phyloP scores from a whole-genome alignment of 2,113 vertebrate species.

The Uropsilus gracilis region DNA sequence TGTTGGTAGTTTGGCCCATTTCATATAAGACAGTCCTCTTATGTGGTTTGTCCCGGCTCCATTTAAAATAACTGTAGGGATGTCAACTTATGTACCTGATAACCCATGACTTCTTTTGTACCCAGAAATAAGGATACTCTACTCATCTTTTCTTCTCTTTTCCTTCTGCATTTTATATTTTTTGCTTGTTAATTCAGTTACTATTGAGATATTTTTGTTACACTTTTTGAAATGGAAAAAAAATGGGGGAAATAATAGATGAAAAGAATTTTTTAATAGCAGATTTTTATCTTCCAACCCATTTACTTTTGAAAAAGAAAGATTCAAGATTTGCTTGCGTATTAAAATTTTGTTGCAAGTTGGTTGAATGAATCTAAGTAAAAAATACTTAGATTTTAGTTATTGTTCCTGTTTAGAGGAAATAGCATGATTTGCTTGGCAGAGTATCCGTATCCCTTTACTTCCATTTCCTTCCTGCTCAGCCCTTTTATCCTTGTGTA shows the following conservation, averaged over 20 bases:
- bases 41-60: background rate
- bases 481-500: background rate
- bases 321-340: background rate
- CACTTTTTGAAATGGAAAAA: background rate
- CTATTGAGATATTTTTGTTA: background rate
- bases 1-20: background rate
- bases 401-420: background rate
- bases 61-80: background rate
- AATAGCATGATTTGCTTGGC: background rate
- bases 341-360: background rate
- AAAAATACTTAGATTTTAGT: background rate
- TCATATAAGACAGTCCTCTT: background rate
- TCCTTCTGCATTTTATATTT: background rate
- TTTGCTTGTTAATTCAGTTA: slow-evolving; percentile 17
- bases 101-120: background rate
- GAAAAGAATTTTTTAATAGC: background rate
- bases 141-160: background rate
- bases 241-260: background rate
- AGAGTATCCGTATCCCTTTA: background rate
- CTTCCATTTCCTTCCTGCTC: background rate
- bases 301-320: background rate
- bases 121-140: background rate
- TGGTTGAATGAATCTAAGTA: background rate
- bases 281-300: background rate
- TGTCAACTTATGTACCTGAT: background rate